These are phyloP conservation scores for Rhinoraja longicauda DNA, from an alignment of 2,797 vertebrate genomes.

Conservation along the genomic window DNA sequence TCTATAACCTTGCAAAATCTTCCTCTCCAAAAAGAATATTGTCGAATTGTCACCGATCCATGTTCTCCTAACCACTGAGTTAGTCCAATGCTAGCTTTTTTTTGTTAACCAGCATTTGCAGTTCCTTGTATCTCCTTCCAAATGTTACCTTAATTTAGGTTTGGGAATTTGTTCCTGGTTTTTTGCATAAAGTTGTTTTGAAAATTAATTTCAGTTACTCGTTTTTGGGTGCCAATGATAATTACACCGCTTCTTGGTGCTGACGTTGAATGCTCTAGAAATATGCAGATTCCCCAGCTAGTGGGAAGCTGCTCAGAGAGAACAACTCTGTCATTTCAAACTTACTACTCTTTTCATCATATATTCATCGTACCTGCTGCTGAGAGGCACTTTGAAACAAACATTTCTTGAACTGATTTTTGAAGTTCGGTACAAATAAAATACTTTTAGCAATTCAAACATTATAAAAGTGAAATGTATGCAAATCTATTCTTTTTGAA, in stretches of 20 bases:
- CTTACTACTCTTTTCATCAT: neutral
- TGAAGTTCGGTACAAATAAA: neutral
- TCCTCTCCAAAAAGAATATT: neutral
- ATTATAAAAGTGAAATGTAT: neutral
- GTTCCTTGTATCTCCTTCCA: too few species aligned
- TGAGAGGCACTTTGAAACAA: neutral
- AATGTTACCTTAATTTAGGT: neutral
- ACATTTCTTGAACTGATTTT: neutral
- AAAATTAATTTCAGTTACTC: neutral
- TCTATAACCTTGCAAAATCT: neutral
- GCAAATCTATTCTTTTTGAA: neutral
- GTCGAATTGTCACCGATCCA: too few species aligned
- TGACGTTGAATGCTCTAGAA: neutral
- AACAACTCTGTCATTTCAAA: neutral
- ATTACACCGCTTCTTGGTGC: neutral
- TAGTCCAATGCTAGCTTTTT: too few species aligned
- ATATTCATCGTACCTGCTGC: neutral
- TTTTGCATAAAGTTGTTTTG: neutral
- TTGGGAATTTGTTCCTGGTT: neutral
- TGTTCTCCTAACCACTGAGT: too few species aligned
- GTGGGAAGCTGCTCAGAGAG: neutral
- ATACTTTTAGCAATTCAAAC: neutral
- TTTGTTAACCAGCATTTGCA: too few species aligned
- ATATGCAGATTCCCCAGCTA: neutral
- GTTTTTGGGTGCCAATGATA: neutral